phyloP scores from a whole-genome alignment of 2,113 vertebrate species.

The Gulo gulo region DNA sequence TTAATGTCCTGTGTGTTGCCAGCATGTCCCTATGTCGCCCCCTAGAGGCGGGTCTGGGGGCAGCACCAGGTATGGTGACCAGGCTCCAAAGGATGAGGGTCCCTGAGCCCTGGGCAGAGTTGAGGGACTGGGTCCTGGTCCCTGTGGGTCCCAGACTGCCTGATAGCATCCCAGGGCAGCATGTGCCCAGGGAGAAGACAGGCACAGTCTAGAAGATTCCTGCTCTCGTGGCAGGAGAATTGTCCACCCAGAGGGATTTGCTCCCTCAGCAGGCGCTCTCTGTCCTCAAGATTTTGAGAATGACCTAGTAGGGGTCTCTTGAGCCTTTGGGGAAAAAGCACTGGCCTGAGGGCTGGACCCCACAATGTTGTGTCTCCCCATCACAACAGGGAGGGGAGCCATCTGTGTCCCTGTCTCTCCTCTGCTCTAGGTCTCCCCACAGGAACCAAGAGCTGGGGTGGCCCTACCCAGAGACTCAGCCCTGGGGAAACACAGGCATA shows the following conservation, averaged over 20 bases:
- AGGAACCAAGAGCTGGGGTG: not conserved
- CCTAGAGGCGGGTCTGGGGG: not conserved
- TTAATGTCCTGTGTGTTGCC: rapidly evolving
- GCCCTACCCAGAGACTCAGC: not conserved
- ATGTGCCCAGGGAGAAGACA: not conserved
- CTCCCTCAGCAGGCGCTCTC: not conserved
- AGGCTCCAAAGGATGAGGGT: not conserved
- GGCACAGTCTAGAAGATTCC: not conserved
- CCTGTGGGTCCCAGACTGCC: not conserved
- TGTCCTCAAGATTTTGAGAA: not conserved
- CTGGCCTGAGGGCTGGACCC: too few species aligned
- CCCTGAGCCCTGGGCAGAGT: not conserved
- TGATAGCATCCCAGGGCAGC: not conserved
- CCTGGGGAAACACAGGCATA: not conserved
- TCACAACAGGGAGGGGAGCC: not conserved
- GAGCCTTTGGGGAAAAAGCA: not conserved
- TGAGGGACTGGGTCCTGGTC: not conserved
- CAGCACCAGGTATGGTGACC: not conserved
- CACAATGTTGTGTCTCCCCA: not conserved
- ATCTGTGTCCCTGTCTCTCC: not conserved
- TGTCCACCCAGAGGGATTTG: too few species aligned
- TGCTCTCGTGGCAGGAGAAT: not conserved
- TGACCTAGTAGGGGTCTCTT: not conserved
- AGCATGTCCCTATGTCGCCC: rapidly evolving
- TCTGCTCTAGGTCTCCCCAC: not conserved